Evolutionary conservation across 2,888 invertebrate genomes (phyloP).

Genomic region (Lamellibrachia satsuma): DNA sequence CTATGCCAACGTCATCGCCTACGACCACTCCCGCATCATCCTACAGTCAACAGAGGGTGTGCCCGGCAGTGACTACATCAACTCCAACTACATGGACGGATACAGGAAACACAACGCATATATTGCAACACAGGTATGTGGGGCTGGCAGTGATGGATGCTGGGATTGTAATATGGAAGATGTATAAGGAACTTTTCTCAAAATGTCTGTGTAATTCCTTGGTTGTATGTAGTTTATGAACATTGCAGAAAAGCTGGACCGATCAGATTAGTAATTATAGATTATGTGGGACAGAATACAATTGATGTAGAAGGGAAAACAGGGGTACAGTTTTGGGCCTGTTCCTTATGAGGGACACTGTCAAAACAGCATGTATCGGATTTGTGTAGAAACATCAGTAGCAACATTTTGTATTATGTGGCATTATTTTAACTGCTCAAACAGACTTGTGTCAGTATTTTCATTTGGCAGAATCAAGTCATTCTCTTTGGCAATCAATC

Average conservation of each 20-base stretch:
- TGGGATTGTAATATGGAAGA: background rate
- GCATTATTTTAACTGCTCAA: background rate
- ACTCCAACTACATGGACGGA: conserved; percentile 99
- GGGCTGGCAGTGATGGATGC: background rate
- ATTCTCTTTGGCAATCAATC: background rate
- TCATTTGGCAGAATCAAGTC: background rate
- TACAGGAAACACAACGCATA: conserved; percentile 98
- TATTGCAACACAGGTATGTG: conserved; percentile 85
- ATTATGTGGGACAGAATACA: background rate
- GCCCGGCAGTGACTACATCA: conserved; percentile 95
- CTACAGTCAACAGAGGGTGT: conserved; percentile 74
- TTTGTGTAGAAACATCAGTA: background rate
- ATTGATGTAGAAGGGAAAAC: background rate
- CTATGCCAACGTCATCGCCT: conserved; percentile 98
- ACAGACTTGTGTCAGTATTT: background rate
- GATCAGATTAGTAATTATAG: background rate
- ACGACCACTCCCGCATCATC: conserved; percentile 96
- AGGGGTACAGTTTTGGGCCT: background rate
- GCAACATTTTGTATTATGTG: background rate
- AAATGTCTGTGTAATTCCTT: too few species aligned
- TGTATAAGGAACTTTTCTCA: too few species aligned
- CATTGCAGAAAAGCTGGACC: background rate
- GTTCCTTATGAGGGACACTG: background rate
- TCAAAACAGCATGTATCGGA: background rate
- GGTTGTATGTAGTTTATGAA: background rate